phyloP scores from a whole-genome alignment of 2,113 vertebrate genomes.

The Emydocephalus ijimae region DNA sequence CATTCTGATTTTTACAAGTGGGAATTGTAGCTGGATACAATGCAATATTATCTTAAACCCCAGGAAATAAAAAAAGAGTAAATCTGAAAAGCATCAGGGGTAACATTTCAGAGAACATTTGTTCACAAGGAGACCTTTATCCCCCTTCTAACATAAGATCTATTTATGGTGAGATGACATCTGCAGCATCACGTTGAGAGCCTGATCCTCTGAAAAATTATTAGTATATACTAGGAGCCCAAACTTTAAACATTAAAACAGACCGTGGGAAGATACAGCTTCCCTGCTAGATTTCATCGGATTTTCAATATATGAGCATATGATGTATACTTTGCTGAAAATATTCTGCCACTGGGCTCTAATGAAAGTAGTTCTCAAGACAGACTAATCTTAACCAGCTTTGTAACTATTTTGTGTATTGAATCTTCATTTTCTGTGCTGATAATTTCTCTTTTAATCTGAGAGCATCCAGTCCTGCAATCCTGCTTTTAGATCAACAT shows the following conservation, averaged over 20 bases:
- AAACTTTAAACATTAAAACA: conserved; percentile 48
- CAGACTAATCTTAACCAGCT: neutral
- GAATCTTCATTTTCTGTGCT: neutral
- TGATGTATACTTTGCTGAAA: neutral
- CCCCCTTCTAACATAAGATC: conserved; percentile 26
- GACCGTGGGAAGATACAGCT: neutral
- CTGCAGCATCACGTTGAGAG: conserved; percentile 53
- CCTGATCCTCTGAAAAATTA: conserved; percentile 57
- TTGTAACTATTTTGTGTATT: neutral
- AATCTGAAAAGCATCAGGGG: conserved; percentile 11
- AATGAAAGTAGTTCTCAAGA: neutral
- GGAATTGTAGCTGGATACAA: conserved; percentile 21
- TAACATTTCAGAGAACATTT: conserved; percentile 24
- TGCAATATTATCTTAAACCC: conserved; percentile 26
- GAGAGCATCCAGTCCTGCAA: neutral
- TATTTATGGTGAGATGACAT: conserved; percentile 56
- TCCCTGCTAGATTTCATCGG: neutral
- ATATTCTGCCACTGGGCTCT: neutral
- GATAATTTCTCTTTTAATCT: neutral
- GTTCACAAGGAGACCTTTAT: conserved; percentile 49
- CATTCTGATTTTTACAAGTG: conserved; percentile 23
- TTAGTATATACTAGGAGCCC: conserved; percentile 39
- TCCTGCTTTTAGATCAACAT: neutral
- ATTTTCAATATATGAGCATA: neutral
- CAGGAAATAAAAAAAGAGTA: conserved; percentile 13